Evolutionary conservation across 2,888 invertebrate species (phyloP), one percentile per base, ranked within the genome.

Genomic region (Myathropa florea): DNA sequence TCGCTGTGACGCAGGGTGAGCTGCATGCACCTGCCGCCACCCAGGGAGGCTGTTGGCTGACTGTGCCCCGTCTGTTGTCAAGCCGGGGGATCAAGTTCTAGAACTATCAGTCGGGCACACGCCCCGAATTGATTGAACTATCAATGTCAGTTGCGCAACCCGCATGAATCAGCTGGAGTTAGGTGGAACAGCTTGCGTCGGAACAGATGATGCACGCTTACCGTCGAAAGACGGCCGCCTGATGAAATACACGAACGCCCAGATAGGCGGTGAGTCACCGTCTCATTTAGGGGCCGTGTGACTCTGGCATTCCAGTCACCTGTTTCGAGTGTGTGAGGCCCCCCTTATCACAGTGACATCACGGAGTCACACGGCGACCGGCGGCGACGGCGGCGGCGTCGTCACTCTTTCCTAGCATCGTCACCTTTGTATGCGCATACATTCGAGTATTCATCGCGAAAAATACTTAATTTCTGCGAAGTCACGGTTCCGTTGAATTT

Each of bases 281-380:
- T 0, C 4, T 2, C 18, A 18, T 46, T 46, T 46, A 46, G 46
- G 26, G 14, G 18, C 4, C 21, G 18, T 46, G 77, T 33, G 76
- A 28, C 46, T 30, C 71, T 46, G 46, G 30, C 72, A 57, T 26
- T 46, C 59, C 59, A 30, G 60, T 65, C 79, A 79, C 71, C 72
- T 72, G 68, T 36, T 26, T 53, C 23, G 39, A 46, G 18, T 46
- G n/a, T 33, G 18, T 18, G 46, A 18, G 18, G 7, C 46, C 18
- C 18, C 18, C 46, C 18, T 80, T 73, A 67, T 73, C 80, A 80
- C 67, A 65, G 61, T 80, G 80, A 72, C 72, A 67, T 80, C 80
- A 80, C 59, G 4, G 21, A 23, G 39, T 39, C 10, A 9, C 26
- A 26, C 23, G 23, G 24, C n/a, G 6, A 57, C 10, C 55, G 24